These are phyloP conservation scores for Strigops habroptila DNA, from an alignment of 2,113 vertebrate genomes.

Conservation along the genomic window DNA sequence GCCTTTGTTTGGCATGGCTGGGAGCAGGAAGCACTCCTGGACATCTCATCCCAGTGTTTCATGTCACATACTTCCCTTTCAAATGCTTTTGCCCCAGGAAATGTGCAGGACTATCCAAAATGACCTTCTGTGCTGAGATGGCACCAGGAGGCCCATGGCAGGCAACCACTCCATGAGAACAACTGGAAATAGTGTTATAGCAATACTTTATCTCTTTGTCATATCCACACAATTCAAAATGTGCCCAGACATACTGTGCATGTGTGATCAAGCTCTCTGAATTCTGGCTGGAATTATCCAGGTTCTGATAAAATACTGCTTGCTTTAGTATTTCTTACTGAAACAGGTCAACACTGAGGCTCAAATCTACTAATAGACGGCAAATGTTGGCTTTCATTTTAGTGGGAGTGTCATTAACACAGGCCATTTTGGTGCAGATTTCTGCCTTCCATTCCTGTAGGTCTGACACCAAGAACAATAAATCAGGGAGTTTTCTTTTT, in stretches of 20 bases:
- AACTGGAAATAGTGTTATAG: background rate
- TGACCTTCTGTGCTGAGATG: background rate
- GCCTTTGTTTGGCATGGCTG: background rate
- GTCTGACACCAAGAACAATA: background rate
- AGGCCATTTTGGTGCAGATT: background rate
- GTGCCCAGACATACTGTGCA: background rate
- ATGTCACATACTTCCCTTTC: background rate
- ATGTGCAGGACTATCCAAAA: background rate
- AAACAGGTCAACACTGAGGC: background rate
- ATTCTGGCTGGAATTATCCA: background rate
- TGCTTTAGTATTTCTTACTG: background rate
- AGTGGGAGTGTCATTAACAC: background rate
- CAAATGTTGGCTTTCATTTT: background rate
- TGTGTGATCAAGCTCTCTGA: background rate
- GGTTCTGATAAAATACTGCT: background rate
- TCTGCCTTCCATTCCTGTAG: background rate
- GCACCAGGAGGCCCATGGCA: background rate
- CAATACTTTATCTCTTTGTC: background rate
- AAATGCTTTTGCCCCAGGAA: background rate
- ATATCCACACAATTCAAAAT: fast-evolving
- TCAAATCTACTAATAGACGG: background rate
- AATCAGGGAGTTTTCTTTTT: background rate
- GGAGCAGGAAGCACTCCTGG: background rate
- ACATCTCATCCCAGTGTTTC: background rate
- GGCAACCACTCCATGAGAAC: background rate